Percentiles rank a stretch among this genome's conserved stretches.
Evolutionary conservation across 2,888 invertebrate species (phyloP).

Genomic region (Uropetala carovei): DNA sequence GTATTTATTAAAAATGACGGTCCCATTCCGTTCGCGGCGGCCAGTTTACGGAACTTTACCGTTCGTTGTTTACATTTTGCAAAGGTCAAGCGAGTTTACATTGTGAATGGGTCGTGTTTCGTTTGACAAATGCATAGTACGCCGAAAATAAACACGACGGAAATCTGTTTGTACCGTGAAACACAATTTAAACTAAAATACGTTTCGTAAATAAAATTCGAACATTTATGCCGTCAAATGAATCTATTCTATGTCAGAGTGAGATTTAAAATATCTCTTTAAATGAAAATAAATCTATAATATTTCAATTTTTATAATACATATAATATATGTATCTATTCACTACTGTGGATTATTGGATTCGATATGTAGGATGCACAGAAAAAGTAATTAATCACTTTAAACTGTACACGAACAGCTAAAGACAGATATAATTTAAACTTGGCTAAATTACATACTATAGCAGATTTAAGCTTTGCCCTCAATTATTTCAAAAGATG

Average conservation of each 20-base stretch:
- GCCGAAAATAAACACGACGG: not conserved
- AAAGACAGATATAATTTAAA: too few species aligned
- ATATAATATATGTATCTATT: too few species aligned
- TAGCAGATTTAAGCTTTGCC: too few species aligned
- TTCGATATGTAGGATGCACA: too few species aligned
- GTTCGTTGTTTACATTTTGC: slow-evolving; percentile 33
- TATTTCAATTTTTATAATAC: too few species aligned
- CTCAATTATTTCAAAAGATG: too few species aligned
- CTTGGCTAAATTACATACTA: too few species aligned
- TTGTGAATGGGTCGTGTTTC: not conserved
- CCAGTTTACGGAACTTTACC: not conserved
- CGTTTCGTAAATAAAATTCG: not conserved
- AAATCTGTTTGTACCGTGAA: not conserved
- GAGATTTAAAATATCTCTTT: not conserved
- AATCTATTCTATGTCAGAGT: not conserved
- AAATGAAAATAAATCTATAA: too few species aligned
- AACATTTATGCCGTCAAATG: not conserved
- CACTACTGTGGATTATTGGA: too few species aligned
- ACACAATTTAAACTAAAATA: not conserved
- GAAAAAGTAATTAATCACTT: too few species aligned
- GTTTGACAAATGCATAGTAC: not conserved
- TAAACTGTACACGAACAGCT: too few species aligned
- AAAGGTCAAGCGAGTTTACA: slow-evolving; percentile 56
- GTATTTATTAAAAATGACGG: not conserved
- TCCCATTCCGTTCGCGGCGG: not conserved